Conservation (phyloP, 2,113 vertebrate genomes). For the Lamprotornis superbus region DNA sequence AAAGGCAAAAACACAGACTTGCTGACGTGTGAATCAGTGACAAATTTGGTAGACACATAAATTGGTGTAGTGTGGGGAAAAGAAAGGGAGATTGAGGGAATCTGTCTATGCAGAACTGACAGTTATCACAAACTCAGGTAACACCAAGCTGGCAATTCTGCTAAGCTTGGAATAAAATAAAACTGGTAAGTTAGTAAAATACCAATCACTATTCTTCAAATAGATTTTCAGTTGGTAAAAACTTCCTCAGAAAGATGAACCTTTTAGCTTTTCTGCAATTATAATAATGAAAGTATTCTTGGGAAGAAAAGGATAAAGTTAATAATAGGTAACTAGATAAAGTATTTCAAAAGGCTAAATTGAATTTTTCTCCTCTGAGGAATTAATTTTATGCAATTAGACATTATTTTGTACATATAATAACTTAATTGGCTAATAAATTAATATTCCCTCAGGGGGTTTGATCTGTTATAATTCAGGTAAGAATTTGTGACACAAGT, state of each 20-base stretch:
- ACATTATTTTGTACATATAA: neutral
- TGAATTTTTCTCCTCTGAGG: neutral
- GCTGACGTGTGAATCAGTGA: neutral
- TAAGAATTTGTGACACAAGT: neutral
- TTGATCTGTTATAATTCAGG: neutral
- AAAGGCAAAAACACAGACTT: neutral
- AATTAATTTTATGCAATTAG: neutral
- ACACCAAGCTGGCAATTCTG: neutral
- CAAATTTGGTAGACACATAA: neutral
- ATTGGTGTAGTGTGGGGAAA: neutral
- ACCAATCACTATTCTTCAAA: neutral
- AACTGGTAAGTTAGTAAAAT: neutral
- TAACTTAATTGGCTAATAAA: neutral
- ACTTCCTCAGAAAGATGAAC: neutral
- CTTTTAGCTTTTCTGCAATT: neutral
- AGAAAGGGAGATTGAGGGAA: neutral
- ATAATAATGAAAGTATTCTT: neutral
- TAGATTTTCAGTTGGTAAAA: neutral
- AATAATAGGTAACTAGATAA: conserved; percentile 1
- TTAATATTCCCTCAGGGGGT: neutral
- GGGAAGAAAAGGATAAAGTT: neutral
- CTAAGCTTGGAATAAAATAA: neutral
- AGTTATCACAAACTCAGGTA: neutral
- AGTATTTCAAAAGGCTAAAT: conserved; percentile 9
- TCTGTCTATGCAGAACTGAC: neutral